phyloP scores from a whole-genome alignment of 2,888 invertebrate genomes.

The Isoperla grammatica region DNA sequence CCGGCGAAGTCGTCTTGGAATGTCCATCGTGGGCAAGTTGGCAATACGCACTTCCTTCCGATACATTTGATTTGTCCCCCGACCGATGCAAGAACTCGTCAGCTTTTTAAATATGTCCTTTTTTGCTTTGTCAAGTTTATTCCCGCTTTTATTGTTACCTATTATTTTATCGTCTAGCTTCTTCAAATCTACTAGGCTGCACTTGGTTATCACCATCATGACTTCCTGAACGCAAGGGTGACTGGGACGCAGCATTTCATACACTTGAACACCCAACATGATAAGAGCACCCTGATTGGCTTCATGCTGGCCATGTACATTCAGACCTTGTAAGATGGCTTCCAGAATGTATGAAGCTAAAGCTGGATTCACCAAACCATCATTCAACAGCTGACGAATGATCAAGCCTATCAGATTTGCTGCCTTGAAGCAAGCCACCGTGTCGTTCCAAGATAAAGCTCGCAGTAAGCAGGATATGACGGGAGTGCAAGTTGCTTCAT shows the following conservation, averaged over 20 bases:
- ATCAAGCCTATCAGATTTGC: constrained; percentile 67
- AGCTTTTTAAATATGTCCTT: constrained; percentile 88
- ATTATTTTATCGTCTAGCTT: constrained; percentile 80
- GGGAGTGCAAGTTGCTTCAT: constrained; percentile 43
- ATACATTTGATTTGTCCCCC: constrained; percentile 81
- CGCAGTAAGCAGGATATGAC: constrained; percentile 17
- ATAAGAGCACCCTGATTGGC: constrained; percentile 75
- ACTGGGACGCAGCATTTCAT: constrained; percentile 72
- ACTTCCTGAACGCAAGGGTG: constrained; percentile 64
- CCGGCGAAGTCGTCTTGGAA: constrained; percentile 34
- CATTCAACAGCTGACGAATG: constrained; percentile 58
- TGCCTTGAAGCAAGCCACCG: constrained; percentile 74
- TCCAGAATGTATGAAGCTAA: constrained; percentile 70
- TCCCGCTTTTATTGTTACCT: constrained; percentile 39
- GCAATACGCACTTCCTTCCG: constrained; percentile 81
- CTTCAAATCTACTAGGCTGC: constrained; percentile 72
- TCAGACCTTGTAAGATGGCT: constrained; percentile 71
- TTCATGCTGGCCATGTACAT: constrained; percentile 86
- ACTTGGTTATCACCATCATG: constrained; percentile 76
- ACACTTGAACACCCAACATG: constrained; percentile 76
- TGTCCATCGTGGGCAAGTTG: constrained; percentile 68
- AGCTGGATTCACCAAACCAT: constrained; percentile 57
- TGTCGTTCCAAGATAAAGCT: constrained; percentile 82
- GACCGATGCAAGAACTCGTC: constrained; percentile 62
- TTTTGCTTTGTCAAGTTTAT: constrained; percentile 82